phyloP scores from a whole-genome alignment of 2,888 invertebrate species.

The Masnerella sp. region DNA sequence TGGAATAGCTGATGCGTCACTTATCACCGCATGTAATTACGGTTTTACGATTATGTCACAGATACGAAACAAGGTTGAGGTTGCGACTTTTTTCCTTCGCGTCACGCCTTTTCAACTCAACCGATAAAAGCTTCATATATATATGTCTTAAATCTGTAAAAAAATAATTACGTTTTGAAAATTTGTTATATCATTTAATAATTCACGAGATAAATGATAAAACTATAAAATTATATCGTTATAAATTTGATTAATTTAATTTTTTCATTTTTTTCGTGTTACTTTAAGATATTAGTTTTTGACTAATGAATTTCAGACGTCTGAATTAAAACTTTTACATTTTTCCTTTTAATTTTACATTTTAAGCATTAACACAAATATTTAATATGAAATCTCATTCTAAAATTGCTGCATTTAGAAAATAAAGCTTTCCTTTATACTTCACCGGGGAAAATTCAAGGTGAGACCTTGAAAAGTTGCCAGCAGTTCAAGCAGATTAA shows the following conservation, averaged over 20 bases:
- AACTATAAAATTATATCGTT: no score
- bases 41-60: constrained; percentile 52
- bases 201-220: no score
- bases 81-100: constrained; percentile 15
- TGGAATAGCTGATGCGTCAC: constrained; percentile 18
- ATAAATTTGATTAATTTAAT: no score
- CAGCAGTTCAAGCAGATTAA: constrained; percentile 8
- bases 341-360: no score
- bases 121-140: constrained; percentile 21
- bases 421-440: neutral
- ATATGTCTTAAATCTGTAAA: no score
- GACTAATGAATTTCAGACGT: no score
- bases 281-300: no score
- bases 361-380: no score
- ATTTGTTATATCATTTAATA: no score
- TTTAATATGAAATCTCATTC: neutral
- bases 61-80: constrained; percentile 56
- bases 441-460: constrained; percentile 5
- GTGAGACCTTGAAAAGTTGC: constrained; percentile 13
- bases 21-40: constrained; percentile 46
- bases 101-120: constrained; percentile 24
- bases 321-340: no score
- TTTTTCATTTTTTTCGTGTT: no score
- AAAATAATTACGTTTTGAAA: constrained; percentile 18
- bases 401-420: neutral